Evolutionary conservation across 1,140 invertebrate genomes (phyloP), one percentile per base, ranked within the genome.

Genomic region (Melanaphis sacchari): DNA sequence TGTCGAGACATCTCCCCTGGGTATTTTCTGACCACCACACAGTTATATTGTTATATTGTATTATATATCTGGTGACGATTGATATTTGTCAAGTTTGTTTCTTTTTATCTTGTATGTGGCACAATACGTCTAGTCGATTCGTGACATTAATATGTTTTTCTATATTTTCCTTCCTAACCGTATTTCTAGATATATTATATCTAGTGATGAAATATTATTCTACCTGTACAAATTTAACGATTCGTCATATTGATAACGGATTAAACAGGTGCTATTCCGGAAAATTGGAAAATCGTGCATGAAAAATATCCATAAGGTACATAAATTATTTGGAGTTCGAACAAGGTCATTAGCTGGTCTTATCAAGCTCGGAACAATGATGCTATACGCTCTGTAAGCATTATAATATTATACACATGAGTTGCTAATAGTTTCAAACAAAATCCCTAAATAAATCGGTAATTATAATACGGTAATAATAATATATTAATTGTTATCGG

Each of bases 11-110:
- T 66, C n/a, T 66, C 59, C 31, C 59, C 11, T 5, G 59, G 59
- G 59, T 18, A 66, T 66, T 66, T 31, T 66, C 31, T 31, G 31
- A 15, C 31, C 0, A n/a, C 59, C 31, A n/a, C 59, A n/a, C 31
- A 66, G 59, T n/a, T n/a, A n/a, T n/a, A 66, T 66, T 66, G 59
- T n/a, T 66, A n/a, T n/a, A 66, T 66, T 66, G 59, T 66, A 66
- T 66, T 18, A 66, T 66, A 31, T 66, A 66, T 66, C 11, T 66
- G 59, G 59, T n/a, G 31, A 66, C 59, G 31, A 66, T 66, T 66
- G 59, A 66, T 66, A 66, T 66, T 66, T 31, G 59, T n/a, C 15
- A 15, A 66, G 59, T 66, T 66, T 66, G 9, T 66, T 66, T 66
- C 31, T 18, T 66, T 66, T 66, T 66, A n/a, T 66, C 31, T 66